Percentiles rank a stretch among this genome's conserved stretches.
Conservation (phyloP, 2,888 invertebrate species). For the Volucella inanis region DNA sequence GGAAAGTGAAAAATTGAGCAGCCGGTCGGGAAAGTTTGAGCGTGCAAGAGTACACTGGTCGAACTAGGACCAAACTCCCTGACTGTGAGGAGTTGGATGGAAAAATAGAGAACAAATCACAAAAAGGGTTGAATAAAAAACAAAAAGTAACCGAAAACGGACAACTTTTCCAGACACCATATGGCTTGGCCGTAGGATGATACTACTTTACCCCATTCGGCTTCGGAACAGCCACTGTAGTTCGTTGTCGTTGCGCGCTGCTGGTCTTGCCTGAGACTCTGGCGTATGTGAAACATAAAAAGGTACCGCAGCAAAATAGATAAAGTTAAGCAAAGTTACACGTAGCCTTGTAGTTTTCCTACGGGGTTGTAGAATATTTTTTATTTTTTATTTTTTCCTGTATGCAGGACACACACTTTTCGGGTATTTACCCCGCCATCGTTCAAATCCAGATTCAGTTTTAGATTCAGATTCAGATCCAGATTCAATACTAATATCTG, state of each 20-base stretch:
- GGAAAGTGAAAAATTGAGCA: constrained; percentile 63
- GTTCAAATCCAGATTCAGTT: too few relatives aligned
- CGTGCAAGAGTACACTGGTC: not conserved
- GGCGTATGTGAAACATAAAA: constrained; percentile 74
- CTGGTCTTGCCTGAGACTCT: constrained; percentile 9
- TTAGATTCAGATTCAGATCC: constrained; percentile 15
- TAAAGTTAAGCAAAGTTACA: constrained; percentile 74
- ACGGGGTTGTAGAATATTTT: constrained; percentile 1
- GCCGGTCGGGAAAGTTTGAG: constrained; percentile 32
- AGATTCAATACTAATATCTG: constrained; percentile 69
- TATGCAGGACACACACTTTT: constrained; percentile 71
- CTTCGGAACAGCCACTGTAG: not conserved
- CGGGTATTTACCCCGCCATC: constrained; percentile 59
- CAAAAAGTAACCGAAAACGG: constrained; percentile 38
- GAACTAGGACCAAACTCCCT: not conserved
- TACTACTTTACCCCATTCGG: constrained; percentile 25
- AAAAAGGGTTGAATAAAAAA: constrained; percentile 68
- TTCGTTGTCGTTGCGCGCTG: not conserved
- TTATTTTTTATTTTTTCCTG: constrained; percentile 15
- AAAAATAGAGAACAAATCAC: constrained; percentile 63
- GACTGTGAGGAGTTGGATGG: not conserved
- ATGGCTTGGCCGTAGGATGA: constrained; percentile 49
- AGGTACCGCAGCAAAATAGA: constrained; percentile 70
- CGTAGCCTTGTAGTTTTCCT: constrained; percentile 61
- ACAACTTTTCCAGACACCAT: constrained; percentile 74